phyloP scores from a whole-genome alignment of 1,140 invertebrate species.

The Mesaphorura yosii region DNA sequence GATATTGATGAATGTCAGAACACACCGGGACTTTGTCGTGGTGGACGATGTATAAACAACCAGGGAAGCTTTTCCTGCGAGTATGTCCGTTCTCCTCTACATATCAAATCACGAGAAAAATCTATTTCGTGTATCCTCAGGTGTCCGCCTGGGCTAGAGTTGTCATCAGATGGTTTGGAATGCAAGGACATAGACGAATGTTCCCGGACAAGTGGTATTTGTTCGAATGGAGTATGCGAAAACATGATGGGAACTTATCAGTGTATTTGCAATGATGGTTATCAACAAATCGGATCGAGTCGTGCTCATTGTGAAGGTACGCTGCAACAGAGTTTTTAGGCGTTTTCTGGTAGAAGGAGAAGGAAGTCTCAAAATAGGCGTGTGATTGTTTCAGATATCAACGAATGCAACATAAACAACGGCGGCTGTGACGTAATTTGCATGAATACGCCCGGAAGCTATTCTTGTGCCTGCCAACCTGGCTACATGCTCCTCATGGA shows the following conservation, averaged over 20 bases:
- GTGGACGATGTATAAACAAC: conserved; percentile 65
- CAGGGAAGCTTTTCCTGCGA: conserved; percentile 47
- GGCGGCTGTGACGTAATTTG: conserved; percentile 54
- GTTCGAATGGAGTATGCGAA: conserved; percentile 71
- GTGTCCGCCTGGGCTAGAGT: conserved; percentile 57
- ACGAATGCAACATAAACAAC: conserved; percentile 51
- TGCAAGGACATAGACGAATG: conserved; percentile 50
- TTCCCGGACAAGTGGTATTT: conserved; percentile 67
- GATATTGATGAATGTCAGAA: conserved; percentile 73
- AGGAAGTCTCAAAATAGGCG: not conserved
- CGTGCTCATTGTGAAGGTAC: conserved; percentile 47
- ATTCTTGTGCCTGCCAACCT: conserved; percentile 34
- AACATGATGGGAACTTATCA: conserved; percentile 78
- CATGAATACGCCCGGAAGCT: conserved; percentile 48
- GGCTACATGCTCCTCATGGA: conserved; percentile 39
- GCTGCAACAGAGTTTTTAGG: too few species aligned
- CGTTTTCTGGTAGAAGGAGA: conserved; percentile 3
- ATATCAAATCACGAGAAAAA: too few species aligned
- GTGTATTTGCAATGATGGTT: conserved; percentile 58
- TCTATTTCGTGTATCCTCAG: too few species aligned
- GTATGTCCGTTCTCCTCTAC: too few species aligned
- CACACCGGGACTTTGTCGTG: conserved; percentile 52
- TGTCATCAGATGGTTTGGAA: conserved; percentile 48
- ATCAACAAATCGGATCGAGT: conserved; percentile 51
- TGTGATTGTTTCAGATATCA: conserved; percentile 41